A percentile compares a stretch with the other conserved stretches of the same genome.
These are phyloP conservation scores for Cydia strobilella DNA, from an alignment of 1,140 invertebrate species.

Conservation along the genomic window DNA sequence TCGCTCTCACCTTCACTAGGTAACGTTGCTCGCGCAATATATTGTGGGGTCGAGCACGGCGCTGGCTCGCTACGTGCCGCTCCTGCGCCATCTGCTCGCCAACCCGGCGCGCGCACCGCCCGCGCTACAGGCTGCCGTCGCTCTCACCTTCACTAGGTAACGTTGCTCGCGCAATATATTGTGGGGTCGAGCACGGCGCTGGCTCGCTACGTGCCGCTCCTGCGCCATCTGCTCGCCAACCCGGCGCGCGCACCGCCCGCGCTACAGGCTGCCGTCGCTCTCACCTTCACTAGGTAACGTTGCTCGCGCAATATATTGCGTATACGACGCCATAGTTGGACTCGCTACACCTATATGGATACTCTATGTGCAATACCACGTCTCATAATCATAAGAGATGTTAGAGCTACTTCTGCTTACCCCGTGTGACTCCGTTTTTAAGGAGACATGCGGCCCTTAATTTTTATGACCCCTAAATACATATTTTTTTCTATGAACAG, in stretches of 20 bases:
- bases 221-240: conserved; percentile 61
- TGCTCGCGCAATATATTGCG: conserved; percentile 65
- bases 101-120: conserved; percentile 81
- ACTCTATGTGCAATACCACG: no score
- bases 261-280: conserved; percentile 86
- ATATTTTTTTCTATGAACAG: no score
- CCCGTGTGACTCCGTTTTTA: no score
- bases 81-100: conserved; percentile 56
- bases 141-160: conserved; percentile 85
- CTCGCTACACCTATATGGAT: no score
- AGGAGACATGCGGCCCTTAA: no score
- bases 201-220: conserved; percentile 77
- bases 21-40: no score
- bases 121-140: conserved; percentile 85
- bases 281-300: conserved; percentile 84
- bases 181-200: conserved; percentile 84
- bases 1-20: no score
- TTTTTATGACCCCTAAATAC: no score
- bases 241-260: conserved; percentile 81
- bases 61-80: conserved; percentile 80
- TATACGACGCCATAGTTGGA: background rate
- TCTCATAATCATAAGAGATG: no score
- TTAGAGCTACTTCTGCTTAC: no score
- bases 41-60: conserved; percentile 84
- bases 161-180: conserved; percentile 59